Percentiles rank a stretch among this genome's conserved stretches.
Evolutionary conservation across 2,888 invertebrate species (phyloP).

Genomic region (Drepana falcataria): DNA sequence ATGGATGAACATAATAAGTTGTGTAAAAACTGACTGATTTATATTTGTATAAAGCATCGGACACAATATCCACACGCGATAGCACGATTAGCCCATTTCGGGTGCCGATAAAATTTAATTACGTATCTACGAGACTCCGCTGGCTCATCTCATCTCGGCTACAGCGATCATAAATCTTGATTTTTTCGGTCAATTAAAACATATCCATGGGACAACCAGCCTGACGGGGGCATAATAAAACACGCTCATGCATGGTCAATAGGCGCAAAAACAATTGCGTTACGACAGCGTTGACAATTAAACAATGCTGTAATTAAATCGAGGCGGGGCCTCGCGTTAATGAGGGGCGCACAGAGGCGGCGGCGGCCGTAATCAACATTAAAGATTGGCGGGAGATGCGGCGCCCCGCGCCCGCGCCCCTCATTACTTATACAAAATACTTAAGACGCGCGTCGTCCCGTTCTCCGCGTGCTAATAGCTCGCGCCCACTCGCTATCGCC

Average conservation of each 20-base stretch:
- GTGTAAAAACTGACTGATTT: too few species aligned
- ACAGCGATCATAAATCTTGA: constrained; percentile 11
- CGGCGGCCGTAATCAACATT: constrained; percentile 75
- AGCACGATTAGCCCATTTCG: too few species aligned
- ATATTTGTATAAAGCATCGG: too few species aligned
- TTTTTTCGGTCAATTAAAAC: constrained; percentile 41
- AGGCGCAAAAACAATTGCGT: constrained; percentile 47
- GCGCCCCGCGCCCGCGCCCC: constrained; percentile 73
- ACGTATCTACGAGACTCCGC: too few species aligned
- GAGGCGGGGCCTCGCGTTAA: constrained; percentile 74
- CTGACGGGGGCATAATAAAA: constrained; percentile 26
- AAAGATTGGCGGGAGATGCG: constrained; percentile 79
- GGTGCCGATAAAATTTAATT: not conserved
- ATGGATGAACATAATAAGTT: too few species aligned
- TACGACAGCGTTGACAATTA: constrained; percentile 55
- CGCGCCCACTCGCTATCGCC: constrained; percentile 77
- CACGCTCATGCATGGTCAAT: constrained; percentile 33
- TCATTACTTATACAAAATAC: constrained; percentile 80
- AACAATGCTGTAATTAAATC: constrained; percentile 68
- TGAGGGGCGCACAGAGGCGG: constrained; percentile 74
- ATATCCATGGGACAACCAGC: constrained; percentile 38
- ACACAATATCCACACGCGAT: too few species aligned
- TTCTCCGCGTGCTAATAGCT: constrained; percentile 83
- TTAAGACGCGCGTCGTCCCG: constrained; percentile 79
- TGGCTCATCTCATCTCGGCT: constrained; percentile 1